Evolutionary conservation across 2,113 vertebrate genomes (phyloP).

Genomic region (Chaetura pelagica): DNA sequence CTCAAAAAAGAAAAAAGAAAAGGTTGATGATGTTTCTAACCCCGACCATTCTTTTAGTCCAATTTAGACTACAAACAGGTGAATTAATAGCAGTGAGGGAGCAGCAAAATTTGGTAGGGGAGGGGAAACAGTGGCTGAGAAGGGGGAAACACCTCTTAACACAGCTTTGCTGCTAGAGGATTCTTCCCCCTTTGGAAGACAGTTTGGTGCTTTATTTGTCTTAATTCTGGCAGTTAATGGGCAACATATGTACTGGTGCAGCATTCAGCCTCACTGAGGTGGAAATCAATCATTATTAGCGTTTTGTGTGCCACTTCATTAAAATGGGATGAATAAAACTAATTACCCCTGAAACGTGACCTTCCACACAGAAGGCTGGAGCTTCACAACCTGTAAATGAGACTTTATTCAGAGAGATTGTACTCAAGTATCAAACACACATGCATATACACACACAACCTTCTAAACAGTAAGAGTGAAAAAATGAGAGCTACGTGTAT

Average conservation of each 20-base stretch:
- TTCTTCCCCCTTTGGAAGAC: background rate
- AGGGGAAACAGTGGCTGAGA: background rate
- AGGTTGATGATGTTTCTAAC: background rate
- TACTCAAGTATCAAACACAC: background rate
- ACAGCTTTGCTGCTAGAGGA: background rate
- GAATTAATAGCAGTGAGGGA: background rate
- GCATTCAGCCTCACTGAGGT: background rate
- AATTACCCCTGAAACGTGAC: background rate
- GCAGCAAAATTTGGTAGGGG: background rate
- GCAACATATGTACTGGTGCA: background rate
- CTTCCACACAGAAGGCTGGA: background rate
- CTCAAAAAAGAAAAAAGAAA: background rate
- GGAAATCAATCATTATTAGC: background rate
- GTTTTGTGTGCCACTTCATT: background rate
- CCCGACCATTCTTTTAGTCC: background rate
- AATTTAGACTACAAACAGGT: background rate
- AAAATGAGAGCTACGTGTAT: background rate
- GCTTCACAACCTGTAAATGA: background rate
- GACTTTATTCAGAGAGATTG: background rate
- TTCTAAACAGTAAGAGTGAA: background rate
- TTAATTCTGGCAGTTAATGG: background rate
- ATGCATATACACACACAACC: background rate
- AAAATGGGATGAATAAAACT: background rate
- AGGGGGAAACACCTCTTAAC: background rate
- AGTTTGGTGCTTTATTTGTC: background rate